Evolutionary conservation across 23 tunicate species (phyloP).

Genomic region (Trididemnum clinides): DNA sequence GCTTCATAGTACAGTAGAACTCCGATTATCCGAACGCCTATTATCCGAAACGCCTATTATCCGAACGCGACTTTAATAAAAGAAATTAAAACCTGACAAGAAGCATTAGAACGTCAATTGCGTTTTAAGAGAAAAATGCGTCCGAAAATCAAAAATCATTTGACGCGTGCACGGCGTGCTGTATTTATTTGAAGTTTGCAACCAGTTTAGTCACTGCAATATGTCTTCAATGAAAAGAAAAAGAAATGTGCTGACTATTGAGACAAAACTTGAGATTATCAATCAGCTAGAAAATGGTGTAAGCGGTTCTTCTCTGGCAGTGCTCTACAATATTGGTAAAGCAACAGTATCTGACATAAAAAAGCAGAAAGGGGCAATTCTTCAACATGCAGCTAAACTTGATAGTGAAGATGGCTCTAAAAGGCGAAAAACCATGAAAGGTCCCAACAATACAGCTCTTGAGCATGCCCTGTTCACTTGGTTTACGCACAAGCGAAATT

Average conservation of each 20-base stretch:
- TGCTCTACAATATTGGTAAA: constrained; percentile 24
- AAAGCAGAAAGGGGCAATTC: constrained; percentile 36
- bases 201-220: no score
- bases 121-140: no score
- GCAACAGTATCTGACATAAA: constrained; percentile 32
- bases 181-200: no score
- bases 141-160: no score
- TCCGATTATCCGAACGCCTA: no score
- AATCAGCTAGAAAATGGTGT: constrained; percentile 25
- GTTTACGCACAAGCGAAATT: constrained; percentile 29
- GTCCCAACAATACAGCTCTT: constrained; percentile 32
- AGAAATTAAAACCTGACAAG: no score
- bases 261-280: constrained; percentile 33
- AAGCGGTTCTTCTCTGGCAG: constrained; percentile 27
- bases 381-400: constrained; percentile 37
- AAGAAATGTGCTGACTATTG: constrained; percentile 23
- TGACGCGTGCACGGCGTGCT: no score
- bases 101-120: no score
- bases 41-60: no score
- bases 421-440: constrained; percentile 34
- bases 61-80: no score
- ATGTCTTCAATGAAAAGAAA: no score
- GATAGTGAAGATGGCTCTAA: constrained; percentile 35
- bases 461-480: constrained; percentile 36
- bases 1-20: no score